phyloP scores from a whole-genome alignment of 2,888 invertebrate species.

The Oxyscelio sp. region DNA sequence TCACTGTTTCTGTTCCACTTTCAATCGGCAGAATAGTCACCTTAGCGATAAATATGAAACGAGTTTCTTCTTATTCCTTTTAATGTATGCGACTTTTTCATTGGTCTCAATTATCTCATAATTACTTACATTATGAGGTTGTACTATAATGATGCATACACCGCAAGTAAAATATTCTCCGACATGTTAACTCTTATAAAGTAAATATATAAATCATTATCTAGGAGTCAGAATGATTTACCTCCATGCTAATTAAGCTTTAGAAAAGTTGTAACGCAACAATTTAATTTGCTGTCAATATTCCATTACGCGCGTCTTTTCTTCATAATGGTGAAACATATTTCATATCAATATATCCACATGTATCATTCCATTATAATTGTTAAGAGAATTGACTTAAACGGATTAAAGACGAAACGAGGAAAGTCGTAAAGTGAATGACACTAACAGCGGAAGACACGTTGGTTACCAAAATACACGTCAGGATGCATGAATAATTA shows the following conservation, averaged over 20 bases:
- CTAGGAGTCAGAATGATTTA: slow-evolving; percentile 18
- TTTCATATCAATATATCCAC: slow-evolving; percentile 21
- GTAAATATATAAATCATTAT: slow-evolving; percentile 30
- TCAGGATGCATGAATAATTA: slow-evolving; percentile 4
- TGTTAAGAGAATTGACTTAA: background rate
- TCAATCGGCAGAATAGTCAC: too few relatives aligned
- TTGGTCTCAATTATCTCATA: too few relatives aligned
- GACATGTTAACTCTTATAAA: background rate
- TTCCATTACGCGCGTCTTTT: background rate
- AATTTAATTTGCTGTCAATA: slow-evolving; percentile 8
- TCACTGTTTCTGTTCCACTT: too few relatives aligned
- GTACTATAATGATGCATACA: too few relatives aligned
- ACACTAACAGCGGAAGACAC: background rate
- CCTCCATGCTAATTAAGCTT: slow-evolving; percentile 8
- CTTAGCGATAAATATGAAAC: too few relatives aligned
- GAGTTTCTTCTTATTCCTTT: too few relatives aligned
- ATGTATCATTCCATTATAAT: background rate
- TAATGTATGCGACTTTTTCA: too few relatives aligned
- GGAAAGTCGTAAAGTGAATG: slow-evolving; percentile 10
- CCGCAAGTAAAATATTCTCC: too few relatives aligned
- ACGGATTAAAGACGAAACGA: background rate
- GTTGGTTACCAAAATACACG: slow-evolving; percentile 5
- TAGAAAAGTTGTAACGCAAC: slow-evolving; percentile 2
- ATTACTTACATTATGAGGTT: background rate
- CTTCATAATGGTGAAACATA: background rate